Evolutionary conservation across 2,888 invertebrate species (phyloP), one percentile per base, ranked within the genome.

Genomic region (Aproaerema taeniolella): DNA sequence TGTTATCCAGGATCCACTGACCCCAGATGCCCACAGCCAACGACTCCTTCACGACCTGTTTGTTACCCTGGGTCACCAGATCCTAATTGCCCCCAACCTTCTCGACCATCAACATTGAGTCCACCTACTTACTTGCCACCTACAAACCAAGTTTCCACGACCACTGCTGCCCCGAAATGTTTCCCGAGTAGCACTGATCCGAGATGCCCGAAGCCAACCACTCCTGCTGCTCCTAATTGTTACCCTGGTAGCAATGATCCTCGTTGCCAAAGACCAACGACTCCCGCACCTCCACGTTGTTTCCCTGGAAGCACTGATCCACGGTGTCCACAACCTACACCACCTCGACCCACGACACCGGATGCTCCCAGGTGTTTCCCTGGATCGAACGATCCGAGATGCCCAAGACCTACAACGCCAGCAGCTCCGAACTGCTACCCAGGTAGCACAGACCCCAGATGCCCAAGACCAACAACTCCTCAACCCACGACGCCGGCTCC

Each of bases 21-120:
- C 47, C 57, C 61, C 4, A 41, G 57, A 13, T 67, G 46, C 13
- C 52, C 41, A 30, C 25, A 39, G 12, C 47, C 61, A 2, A 33
- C 37, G 47, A 50, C 15, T 44, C 45, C n/a, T 53, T 4, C 31
- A 9, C 7, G 38, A 17, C 42, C 43, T 7, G 30, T 28, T 2
- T 48, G 60, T 20, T 76, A 72, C 41, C 58, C 66, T 8, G 49
- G 51, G 38, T 55, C 50, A 2, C 63, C 55, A 46, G 45, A 55
- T 46, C 60, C 66, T 2, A 41, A 43, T 0, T 75, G 75, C 35
- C 69, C 67, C 28, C 53, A 59, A 36, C 50, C 54, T 12, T 52
- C 64, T 11, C 35, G 44, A 13, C 52, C 52, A 10, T 49, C 53
- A 1, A 53, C 56, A 9, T 28, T 46, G 6, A 46, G 32, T 2